Conservation (phyloP, 2,888 invertebrate species). For the Psylliodes chrysocephalus region DNA sequence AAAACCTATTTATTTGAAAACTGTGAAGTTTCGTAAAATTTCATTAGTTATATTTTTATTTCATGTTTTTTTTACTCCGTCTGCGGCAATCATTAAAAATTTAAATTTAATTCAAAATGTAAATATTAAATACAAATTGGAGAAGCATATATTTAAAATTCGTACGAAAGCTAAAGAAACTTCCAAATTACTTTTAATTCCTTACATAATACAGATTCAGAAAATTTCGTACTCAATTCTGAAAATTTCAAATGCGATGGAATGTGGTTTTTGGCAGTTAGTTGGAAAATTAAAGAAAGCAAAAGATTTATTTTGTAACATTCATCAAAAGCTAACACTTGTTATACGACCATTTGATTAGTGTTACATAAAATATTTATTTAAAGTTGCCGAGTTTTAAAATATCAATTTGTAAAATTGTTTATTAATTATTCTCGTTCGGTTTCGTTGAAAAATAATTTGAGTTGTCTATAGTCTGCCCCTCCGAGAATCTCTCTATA, state of each 20-base stretch:
- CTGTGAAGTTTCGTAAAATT: too few species aligned
- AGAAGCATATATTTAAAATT: too few species aligned
- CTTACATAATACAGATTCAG: background rate
- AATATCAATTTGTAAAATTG: conserved; percentile 31
- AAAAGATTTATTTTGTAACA: background rate
- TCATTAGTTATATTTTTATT: too few species aligned
- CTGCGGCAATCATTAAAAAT: too few species aligned
- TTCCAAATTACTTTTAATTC: too few species aligned
- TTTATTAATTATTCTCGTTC: background rate
- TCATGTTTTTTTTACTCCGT: too few species aligned
- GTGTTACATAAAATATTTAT: conserved; percentile 17
- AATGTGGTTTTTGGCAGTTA: background rate
- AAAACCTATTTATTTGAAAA: too few species aligned
- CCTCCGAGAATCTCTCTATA: background rate
- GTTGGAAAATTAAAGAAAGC: background rate
- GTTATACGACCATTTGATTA: conserved; percentile 11
- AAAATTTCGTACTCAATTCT: background rate
- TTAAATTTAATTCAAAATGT: too few species aligned
- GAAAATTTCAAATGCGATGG: background rate
- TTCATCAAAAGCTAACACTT: conserved; percentile 1
- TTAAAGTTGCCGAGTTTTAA: conserved; percentile 17
- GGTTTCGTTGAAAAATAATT: background rate
- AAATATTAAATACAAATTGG: too few species aligned
- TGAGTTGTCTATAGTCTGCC: background rate
- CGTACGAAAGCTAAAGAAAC: too few species aligned